Conservation (phyloP, 2,113 vertebrate genomes). For the Zosterops hypoxanthus region DNA sequence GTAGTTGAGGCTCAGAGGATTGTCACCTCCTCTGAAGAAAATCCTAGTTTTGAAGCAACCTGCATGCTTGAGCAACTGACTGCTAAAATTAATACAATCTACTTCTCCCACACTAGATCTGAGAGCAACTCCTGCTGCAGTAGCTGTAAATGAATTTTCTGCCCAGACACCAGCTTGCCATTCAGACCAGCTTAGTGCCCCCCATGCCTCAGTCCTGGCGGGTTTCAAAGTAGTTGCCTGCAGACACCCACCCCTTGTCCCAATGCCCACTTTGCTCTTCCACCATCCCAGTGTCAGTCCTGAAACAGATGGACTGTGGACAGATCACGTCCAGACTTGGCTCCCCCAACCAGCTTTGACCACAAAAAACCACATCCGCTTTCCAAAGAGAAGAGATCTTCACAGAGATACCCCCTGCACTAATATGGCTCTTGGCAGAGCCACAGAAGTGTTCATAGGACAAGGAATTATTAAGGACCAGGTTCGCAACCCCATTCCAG, state of each 20-base stretch:
- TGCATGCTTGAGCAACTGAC: not conserved
- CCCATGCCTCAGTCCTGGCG: not conserved
- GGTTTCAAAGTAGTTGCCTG: not conserved
- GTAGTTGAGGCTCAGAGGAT: not conserved
- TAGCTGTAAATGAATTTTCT: not conserved
- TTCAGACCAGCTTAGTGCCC: not conserved
- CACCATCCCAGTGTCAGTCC: not conserved
- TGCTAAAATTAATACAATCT: not conserved
- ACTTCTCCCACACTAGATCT: not conserved
- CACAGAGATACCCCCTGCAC: not conserved
- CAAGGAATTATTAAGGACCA: not conserved
- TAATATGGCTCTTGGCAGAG: not conserved
- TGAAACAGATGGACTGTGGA: not conserved
- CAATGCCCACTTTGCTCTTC: not conserved
- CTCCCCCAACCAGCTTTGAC: not conserved
- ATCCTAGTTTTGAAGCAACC: not conserved
- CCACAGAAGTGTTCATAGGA: not conserved
- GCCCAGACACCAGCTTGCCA: not conserved
- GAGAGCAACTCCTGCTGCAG: accelerated
- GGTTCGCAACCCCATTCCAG: not conserved
- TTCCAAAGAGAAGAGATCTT: not conserved
- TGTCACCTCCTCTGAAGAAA: not conserved
- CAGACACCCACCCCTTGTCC: not conserved
- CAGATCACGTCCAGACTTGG: accelerated
- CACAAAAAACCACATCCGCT: not conserved